A percentile compares a stretch with the other conserved stretches of the same genome.
Evolutionary conservation across 2,113 vertebrate species (phyloP).

Genomic region (Pelecanoides urinatrix): DNA sequence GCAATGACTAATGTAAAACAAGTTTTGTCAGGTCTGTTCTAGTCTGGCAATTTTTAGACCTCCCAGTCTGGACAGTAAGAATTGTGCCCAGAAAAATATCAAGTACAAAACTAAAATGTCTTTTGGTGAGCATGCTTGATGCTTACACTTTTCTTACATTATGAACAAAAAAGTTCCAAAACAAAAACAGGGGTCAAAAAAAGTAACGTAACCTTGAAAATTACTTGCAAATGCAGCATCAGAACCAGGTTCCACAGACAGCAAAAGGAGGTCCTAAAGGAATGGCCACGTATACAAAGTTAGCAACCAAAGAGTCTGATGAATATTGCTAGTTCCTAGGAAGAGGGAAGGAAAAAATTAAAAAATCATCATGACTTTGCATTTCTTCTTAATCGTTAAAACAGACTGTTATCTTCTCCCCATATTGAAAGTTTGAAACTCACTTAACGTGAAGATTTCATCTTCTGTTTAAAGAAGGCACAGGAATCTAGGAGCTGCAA

Average conservation of each 20-base stretch:
- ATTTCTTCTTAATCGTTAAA: background rate
- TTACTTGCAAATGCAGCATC: background rate
- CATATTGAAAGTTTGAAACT: background rate
- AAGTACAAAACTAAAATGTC: background rate
- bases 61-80: background rate
- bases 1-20: background rate
- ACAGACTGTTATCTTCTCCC: background rate
- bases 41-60: background rate
- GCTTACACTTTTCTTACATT: background rate
- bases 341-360: background rate
- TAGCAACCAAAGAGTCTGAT: background rate
- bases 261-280: background rate
- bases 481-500: background rate
- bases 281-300: background rate
- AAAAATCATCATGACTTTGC: background rate
- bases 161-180: background rate
- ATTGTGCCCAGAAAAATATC: background rate
- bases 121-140: background rate
- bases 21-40: background rate
- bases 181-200: background rate
- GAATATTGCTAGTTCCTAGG: background rate
- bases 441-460: background rate
- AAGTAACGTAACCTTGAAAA: background rate
- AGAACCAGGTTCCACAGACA: background rate
- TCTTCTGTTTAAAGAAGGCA: background rate